Conservation (phyloP, 2,888 invertebrate genomes). For the Pharmacophagus antenor region DNA sequence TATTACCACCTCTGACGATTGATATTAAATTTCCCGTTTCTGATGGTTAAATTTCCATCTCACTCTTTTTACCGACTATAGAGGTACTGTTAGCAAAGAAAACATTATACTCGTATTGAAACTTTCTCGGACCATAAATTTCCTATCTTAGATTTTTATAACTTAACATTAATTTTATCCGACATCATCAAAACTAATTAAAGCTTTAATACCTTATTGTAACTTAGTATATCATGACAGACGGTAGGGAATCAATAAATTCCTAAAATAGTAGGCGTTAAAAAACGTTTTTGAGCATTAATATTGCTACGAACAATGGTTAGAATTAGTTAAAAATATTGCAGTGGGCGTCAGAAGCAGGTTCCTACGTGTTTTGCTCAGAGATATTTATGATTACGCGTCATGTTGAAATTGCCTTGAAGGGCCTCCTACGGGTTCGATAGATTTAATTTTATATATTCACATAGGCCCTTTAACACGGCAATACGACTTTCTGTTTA, state of each 20-base stretch:
- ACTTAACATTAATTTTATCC: background rate
- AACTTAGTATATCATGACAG: too few relatives aligned
- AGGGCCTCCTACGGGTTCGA: background rate
- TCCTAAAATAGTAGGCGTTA: background rate
- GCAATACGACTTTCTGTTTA: too few relatives aligned
- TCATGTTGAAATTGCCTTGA: constrained; percentile 1
- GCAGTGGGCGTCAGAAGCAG: background rate
- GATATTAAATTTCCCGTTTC: too few relatives aligned
- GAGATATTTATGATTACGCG: constrained; percentile 1
- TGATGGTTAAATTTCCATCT: too few relatives aligned
- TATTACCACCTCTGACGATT: too few relatives aligned
- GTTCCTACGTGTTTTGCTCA: constrained; percentile 4
- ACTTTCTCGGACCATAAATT: background rate
- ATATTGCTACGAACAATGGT: background rate
- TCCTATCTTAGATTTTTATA: background rate
- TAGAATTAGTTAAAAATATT: constrained; percentile 6
- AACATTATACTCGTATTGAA: too few relatives aligned
- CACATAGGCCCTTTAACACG: background rate
- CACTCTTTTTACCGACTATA: too few relatives aligned
- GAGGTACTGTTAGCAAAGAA: too few relatives aligned
- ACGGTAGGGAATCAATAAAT: background rate
- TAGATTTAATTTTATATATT: background rate
- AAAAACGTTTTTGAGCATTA: background rate
- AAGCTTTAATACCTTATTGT: too few relatives aligned
- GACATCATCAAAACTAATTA: background rate